Conservation (phyloP, 2,888 invertebrate genomes). For the Cephus pygmeus region DNA sequence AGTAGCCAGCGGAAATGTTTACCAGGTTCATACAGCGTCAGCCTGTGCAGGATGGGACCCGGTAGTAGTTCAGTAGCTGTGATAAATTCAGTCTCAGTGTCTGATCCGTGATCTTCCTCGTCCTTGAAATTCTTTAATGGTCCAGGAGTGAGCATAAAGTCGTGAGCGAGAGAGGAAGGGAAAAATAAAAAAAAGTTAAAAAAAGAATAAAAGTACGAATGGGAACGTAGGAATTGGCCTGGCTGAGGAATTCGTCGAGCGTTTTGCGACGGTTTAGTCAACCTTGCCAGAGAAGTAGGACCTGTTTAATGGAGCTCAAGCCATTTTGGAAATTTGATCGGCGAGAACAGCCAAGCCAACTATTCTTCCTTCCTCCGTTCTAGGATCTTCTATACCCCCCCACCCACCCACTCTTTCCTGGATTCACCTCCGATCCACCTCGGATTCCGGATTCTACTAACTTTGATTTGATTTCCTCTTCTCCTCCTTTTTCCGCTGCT, state of each 20-base stretch:
- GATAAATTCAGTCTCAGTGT: background rate
- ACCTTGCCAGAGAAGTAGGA: conserved; percentile 38
- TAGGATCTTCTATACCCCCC: conserved; percentile 8
- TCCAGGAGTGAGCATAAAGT: background rate
- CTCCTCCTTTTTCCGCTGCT: conserved; percentile 11
- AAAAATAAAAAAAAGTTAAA: background rate
- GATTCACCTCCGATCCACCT: conserved; percentile 2
- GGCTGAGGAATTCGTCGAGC: conserved; percentile 38
- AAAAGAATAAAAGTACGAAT: background rate
- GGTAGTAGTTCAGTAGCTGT: background rate
- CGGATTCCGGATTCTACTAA: conserved; percentile 49
- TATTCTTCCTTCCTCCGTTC: conserved; percentile 34
- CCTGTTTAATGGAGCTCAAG: conserved; percentile 57
- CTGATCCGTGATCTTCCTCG: background rate
- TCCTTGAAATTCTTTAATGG: background rate
- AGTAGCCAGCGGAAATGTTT: background rate
- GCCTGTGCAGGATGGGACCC: background rate
- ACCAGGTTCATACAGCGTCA: background rate
- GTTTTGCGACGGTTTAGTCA: conserved; percentile 46
- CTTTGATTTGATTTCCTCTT: conserved; percentile 57
- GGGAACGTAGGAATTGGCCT: conserved; percentile 11
- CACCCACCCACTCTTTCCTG: background rate
- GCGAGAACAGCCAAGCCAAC: conserved; percentile 47
- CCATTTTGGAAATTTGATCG: conserved; percentile 59
- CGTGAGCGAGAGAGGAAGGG: conserved; percentile 19